Percentiles rank a stretch among this genome's conserved stretches.
phyloP scores from a whole-genome alignment of 2,888 invertebrate species.

The Zaprionus obscuricornis region DNA sequence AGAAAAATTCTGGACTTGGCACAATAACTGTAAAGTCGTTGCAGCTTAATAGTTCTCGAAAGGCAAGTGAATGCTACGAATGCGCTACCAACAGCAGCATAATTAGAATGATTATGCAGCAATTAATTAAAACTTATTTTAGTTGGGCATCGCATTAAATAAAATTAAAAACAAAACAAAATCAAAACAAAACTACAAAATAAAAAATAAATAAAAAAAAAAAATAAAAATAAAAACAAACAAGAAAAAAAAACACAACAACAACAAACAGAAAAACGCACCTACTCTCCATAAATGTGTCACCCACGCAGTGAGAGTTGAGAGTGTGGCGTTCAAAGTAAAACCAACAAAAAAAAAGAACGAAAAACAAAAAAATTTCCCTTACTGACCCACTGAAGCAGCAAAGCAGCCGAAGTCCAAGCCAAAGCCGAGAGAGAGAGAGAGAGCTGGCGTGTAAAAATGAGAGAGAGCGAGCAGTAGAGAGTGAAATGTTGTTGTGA shows the following conservation, averaged over 20 bases:
- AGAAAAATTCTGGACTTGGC: background rate
- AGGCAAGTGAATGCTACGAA: constrained; percentile 33
- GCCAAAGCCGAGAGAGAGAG: constrained; percentile 12
- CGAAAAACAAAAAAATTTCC: constrained; percentile 53
- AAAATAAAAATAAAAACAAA: constrained; percentile 11
- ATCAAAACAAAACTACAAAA: constrained; percentile 14
- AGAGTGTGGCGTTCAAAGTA: constrained; percentile 13
- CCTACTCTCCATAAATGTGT: constrained; percentile 60
- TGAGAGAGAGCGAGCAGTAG: background rate
- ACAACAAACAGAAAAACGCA: background rate
- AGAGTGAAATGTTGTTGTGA: constrained; percentile 15
- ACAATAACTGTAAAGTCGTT: constrained; percentile 1
- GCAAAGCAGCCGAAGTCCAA: no score
- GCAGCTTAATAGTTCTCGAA: constrained; percentile 34
- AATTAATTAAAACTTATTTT: constrained; percentile 70
- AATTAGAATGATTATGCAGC: constrained; percentile 66
- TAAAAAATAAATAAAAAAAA: constrained; percentile 1
- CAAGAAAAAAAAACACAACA: background rate
- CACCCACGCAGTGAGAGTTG: constrained; percentile 56
- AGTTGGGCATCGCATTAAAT: constrained; percentile 22
- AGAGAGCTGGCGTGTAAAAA: constrained; percentile 3
- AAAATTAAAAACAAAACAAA: constrained; percentile 5
- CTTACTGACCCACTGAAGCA: constrained; percentile 62
- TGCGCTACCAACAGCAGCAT: no score
- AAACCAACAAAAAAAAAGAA: background rate